Percentiles rank a stretch among this genome's conserved stretches.
Conservation (phyloP, 1,140 invertebrate genomes). For the Eriocheir sinensis region DNA sequence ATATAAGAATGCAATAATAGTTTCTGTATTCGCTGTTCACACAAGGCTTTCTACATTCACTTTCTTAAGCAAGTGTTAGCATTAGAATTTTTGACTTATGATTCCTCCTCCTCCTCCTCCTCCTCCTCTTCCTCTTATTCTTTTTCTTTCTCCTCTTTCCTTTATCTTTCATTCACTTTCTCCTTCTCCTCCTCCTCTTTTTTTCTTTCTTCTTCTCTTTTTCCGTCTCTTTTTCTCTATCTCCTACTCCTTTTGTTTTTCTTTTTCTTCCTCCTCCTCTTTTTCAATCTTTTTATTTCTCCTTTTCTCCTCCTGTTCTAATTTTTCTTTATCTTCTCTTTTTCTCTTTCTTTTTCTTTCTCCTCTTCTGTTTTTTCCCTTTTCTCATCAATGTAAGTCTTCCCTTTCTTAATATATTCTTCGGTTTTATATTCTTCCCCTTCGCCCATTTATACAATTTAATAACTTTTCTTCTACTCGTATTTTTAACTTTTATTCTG, state of each 20-base stretch:
- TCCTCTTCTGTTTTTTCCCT: no score
- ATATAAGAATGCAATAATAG: neutral
- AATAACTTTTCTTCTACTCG: no score
- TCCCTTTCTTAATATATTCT: no score
- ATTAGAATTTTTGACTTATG: neutral
- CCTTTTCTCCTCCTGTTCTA: no score
- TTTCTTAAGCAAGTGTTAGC: no score
- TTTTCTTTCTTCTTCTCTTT: neutral
- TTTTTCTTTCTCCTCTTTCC: neutral
- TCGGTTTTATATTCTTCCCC: no score
- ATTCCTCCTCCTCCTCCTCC: no score
- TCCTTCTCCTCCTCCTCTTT: neutral
- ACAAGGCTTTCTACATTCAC: neutral
- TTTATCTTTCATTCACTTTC: neutral
- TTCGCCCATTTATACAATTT: no score
- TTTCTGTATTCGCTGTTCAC: neutral
- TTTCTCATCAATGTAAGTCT: no score
- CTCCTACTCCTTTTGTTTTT: neutral
- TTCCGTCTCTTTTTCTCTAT: neutral
- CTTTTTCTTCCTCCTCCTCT: slow-evolving; percentile 23
- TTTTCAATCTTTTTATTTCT: no score
- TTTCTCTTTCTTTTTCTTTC: no score
- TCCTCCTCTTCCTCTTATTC: neutral
- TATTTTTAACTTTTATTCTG: no score
- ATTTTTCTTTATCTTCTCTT: neutral